phyloP scores from a whole-genome alignment of 2,113 vertebrate species.

The Alexandromys fortis region DNA sequence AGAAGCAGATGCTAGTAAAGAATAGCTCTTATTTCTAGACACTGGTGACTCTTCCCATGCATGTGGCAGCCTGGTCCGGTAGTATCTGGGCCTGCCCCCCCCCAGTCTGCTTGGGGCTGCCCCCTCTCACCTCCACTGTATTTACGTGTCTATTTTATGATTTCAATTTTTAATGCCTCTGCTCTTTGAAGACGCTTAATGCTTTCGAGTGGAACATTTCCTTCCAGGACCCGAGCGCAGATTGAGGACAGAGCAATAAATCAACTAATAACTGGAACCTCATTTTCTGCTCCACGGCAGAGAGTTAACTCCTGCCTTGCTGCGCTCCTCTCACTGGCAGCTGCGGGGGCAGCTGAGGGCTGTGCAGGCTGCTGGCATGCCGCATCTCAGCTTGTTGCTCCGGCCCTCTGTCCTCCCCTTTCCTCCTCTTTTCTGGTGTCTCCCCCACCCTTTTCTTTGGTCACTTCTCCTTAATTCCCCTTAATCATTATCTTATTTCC shows the following conservation, averaged over 20 bases:
- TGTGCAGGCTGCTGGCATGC: neutral
- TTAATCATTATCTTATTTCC: slow-evolving; percentile 5
- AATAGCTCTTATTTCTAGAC: neutral
- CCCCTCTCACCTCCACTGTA: slow-evolving; percentile 85
- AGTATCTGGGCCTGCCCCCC: neutral
- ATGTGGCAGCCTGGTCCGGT: neutral
- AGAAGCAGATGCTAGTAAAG: neutral
- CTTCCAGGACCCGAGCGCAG: slow-evolving; percentile 87
- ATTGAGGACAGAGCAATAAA: slow-evolving; percentile 89
- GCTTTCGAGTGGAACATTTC: slow-evolving; percentile 90
- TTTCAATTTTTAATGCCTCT: slow-evolving; percentile 92
- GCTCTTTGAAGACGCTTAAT: slow-evolving; percentile 90
- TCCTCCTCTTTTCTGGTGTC: neutral
- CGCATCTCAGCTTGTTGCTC: neutral
- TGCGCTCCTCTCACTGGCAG: neutral
- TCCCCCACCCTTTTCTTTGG: neutral
- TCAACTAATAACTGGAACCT: slow-evolving; percentile 90
- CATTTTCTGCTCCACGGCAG: slow-evolving; percentile 85
- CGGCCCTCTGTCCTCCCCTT: neutral
- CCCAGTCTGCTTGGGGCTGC: slow-evolving; percentile 42
- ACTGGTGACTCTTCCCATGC: neutral
- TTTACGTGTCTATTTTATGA: slow-evolving; percentile 90
- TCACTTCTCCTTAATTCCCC: slow-evolving; percentile 9
- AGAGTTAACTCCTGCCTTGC: slow-evolving; percentile 81
- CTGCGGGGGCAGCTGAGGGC: rapidly evolving